Base-by-base conservation (phyloP, 1,140 invertebrate genomes). In the Homalodisca vitripennis region DNA sequence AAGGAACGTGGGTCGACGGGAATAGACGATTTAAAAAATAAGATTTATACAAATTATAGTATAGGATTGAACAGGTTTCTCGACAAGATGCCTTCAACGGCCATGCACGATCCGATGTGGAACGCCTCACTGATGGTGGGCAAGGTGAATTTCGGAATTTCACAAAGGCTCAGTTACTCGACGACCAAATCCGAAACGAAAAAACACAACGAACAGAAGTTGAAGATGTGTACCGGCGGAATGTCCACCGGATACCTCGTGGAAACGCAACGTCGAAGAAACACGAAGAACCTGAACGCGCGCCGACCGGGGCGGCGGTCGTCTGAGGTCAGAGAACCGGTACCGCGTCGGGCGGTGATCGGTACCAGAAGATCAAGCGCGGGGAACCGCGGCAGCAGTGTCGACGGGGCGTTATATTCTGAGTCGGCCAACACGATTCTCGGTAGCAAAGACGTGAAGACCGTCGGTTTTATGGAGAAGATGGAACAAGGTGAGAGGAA, bases 161-260 rank as follows among this genome's bases (percentile, higher is more conserved):
- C 48, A 3, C 48, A 53, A 22, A 12, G 48, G 48, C 20, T 53
- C 10, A 12, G 10, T 6, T 53, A 53, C 20, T 22, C 20, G 22
- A 53, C 6, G 48, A 53, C 12, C 12, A 53, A 53, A 53, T 12
- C 10, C 48, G 48, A 53, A 22, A 22, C 20, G 48, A 53, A 53
- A 22, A 53, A 53, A 53, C 48, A 53, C 10, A 53, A 53, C 22
- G 48, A 53, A 53, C 48, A 53, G 22, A 53, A 53, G 22, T 12
- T 53, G 12, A 53, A 22, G 22, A 12, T 53, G 12, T 14, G 12
- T 17, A 12, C 48, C 3, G 12, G 48, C 12, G 48, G 48, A 22
- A 17, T 22, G 12, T 22, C 12, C 12, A 53, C 48, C 48, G 48
- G 22, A 3, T 53, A 53, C 20, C 12, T 53, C 10, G 48, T 53